Base-by-base conservation (phyloP, 2,113 vertebrate species). In the Dromiciops gliroides region DNA sequence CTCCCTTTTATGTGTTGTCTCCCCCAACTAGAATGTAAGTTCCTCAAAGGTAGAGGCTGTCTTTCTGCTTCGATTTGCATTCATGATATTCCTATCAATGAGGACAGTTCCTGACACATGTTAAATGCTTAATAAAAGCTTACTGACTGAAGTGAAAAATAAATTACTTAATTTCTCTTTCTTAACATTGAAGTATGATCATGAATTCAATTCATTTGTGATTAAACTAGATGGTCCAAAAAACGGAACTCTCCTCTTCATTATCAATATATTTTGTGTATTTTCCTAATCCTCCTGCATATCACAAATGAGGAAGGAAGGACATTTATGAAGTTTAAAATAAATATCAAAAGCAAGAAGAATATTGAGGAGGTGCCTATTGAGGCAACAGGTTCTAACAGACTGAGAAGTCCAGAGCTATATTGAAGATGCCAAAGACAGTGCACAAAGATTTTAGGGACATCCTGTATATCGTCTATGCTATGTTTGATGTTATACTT, bases 121-220 rank as follows among this genome's bases (percentile, higher is more conserved):
- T n/a, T 44, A n/a, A 75, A 75, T 19, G 14, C 67, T 22, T 44
- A 44, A 83, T 83, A 44, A 83, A n/a, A 44, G 14, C n/a, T 83
- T 83, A 44, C 37, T 75, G 12, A 16, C n/a, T 44, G 10, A 83
- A 44, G 37, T 83, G n/a, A 83, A 0, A 44, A 83, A 37, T 10
- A 89, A 96, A 88, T 53, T 24, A 31, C 26, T 49, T 91, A 25
- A 44, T 93, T 93, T 83, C 60, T 60, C n/a, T 92, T 48, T 94
- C 51, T 50, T 37, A 93, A 28, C 1, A 60, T 28, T 93, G 95
- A 91, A 16, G 24, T n/a, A 56, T 83, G 28, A 44, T 92, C 51
- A 51, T 91, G 93, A 89, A 92, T 53, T 95, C 89, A 89, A 92
- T 53, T 95, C 89, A 89, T 60, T 90, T 92, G 88, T 44, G 60